Base-by-base conservation (phyloP, 2,113 vertebrate genomes). In the Forbesichthys agassizii region DNA sequence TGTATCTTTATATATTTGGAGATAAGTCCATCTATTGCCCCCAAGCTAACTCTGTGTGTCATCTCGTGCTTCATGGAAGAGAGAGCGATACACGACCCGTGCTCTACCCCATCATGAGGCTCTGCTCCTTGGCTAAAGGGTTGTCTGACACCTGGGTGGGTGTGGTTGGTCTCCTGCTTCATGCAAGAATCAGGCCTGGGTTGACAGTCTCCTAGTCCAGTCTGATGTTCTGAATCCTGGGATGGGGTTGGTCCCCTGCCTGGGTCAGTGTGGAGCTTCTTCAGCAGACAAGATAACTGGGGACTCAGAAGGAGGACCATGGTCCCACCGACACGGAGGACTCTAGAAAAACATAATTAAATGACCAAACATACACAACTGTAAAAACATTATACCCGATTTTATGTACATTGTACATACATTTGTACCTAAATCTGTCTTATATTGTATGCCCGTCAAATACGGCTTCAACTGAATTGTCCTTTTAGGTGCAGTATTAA, bases 21-120 rank as follows among this genome's bases (percentile, higher is more conserved):
- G 53, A 99, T 93, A 64, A 97, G 92, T 7, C 95, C 96, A 16
- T 94, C 93, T 0, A 94, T 97, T 47, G 84, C 90, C 0, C 97
- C 97, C 52, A 98, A 92, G 80, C 95, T 94, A 55, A 98, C 90
- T 52, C 84, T 88, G 68, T 94, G 82, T 56, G 87, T 74, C 1
- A 84, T 82, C 42, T 89, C 81, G 3, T 84, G 90, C 61, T 90
- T 72, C 77, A 98, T 78, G 2, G 92, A 93, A 36, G 83, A 73
- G 62, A 73, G 62, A 20, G 64, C 16, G 3, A 49, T 48, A 54
- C 46, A 58, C 9, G 4, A 27, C n/a, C 61, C 79, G 54, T 61
- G 2, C 12, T 27, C 27, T 27, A 27, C 27, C 27, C 27, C 27
- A 27, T 27, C 27, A 27, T 4, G 48, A 69, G 47, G 16, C 48